These are phyloP conservation scores for Spodoptera littoralis DNA, from an alignment of 2,888 invertebrate genomes.

Conservation along the genomic window DNA sequence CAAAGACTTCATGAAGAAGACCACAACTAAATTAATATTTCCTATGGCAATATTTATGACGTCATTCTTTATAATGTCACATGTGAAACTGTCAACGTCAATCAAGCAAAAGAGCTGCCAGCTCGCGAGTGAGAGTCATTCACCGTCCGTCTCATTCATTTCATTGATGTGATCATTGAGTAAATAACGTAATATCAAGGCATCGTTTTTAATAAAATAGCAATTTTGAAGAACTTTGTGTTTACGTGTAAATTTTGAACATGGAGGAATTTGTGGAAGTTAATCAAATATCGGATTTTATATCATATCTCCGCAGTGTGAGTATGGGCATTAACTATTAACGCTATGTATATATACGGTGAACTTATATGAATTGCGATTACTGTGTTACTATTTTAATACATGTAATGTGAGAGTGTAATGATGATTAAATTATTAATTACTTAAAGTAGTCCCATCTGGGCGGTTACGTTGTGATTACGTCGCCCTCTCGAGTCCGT, in stretches of 20 bases:
- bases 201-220: neutral
- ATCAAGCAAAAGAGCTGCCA: neutral
- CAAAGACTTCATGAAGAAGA: too few relatives aligned
- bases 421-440: conserved; percentile 10
- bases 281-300: conserved; percentile 93
- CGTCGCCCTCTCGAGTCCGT: conserved; percentile 14
- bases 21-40: too few relatives aligned
- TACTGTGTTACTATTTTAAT: conserved; percentile 7
- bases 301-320: conserved; percentile 94
- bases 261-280: conserved; percentile 91
- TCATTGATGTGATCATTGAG: conserved; percentile 31
- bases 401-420: neutral
- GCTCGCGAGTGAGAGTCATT: conserved; percentile 18
- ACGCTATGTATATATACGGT: conserved; percentile 4
- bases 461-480: conserved; percentile 25
- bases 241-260: conserved; percentile 42
- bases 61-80: neutral
- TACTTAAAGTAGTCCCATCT: conserved; percentile 12
- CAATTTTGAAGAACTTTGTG: conserved; percentile 38
- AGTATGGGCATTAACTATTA: conserved; percentile 76
- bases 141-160: conserved; percentile 11
- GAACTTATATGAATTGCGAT: conserved; percentile 13
- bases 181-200: conserved; percentile 14
- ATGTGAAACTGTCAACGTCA: neutral
- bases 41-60: too few relatives aligned